These are phyloP conservation scores for Eupsittula cactorum DNA, from an alignment of 2,113 vertebrate genomes.

Conservation along the genomic window DNA sequence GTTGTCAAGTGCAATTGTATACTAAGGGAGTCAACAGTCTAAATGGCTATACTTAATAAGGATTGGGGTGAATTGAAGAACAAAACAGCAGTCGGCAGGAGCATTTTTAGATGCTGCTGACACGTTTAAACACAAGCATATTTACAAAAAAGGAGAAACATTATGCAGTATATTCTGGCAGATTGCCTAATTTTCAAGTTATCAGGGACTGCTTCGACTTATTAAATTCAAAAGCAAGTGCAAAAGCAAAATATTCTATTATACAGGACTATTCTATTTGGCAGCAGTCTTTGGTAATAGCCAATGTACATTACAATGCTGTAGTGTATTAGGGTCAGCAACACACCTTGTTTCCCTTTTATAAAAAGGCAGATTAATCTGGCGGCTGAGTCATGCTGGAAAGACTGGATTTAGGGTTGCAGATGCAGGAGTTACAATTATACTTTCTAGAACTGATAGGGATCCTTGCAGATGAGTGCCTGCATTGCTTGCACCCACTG, in stretches of 20 bases:
- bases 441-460: background rate
- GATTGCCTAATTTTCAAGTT: background rate
- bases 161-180: background rate
- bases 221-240: background rate
- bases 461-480: background rate
- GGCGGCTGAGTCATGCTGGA: background rate
- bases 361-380: background rate
- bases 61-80: background rate
- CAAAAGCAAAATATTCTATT: background rate
- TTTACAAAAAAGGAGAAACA: background rate
- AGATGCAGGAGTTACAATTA: background rate
- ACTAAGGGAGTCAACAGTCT: background rate
- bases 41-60: background rate
- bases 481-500: background rate
- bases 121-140: background rate
- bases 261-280: background rate
- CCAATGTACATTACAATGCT: background rate
- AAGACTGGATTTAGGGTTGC: background rate
- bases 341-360: background rate
- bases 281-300: background rate
- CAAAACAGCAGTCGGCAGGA: background rate
- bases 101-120: background rate
- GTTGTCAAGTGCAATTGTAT: background rate
- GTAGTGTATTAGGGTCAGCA: background rate
- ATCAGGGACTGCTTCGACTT: background rate